Conservation (phyloP, 2,888 invertebrate species). For the Linyphia triangularis region DNA sequence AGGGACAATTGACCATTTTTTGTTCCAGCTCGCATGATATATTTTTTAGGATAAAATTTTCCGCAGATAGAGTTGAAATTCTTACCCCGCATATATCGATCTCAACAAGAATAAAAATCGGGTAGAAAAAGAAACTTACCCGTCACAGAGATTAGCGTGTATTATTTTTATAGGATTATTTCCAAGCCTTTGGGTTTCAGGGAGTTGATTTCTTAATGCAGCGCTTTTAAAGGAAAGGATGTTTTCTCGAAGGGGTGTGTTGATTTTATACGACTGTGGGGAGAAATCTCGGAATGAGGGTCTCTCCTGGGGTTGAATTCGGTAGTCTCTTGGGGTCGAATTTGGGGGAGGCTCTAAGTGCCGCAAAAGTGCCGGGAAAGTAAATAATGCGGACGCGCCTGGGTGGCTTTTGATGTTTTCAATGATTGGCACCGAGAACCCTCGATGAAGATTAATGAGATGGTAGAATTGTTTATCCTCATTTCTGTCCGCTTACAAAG, state of each 20-base stretch:
- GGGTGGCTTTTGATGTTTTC: slow-evolving; percentile 14
- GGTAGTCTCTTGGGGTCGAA: slow-evolving; percentile 18
- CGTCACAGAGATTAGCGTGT: neutral
- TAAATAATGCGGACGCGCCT: slow-evolving; percentile 3
- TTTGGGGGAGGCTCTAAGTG: neutral
- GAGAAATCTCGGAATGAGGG: neutral
- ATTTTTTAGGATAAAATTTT: no score
- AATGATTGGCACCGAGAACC: slow-evolving; percentile 7
- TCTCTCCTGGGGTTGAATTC: neutral
- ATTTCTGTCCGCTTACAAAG: neutral
- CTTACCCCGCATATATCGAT: neutral
- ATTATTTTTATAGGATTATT: slow-evolving; percentile 23
- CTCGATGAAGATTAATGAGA: slow-evolving; percentile 27
- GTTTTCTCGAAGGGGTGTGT: neutral
- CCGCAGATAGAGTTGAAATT: no score
- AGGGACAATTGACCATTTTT: no score
- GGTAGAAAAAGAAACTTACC: no score
- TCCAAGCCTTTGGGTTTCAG: neutral
- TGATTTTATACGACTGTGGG: neutral
- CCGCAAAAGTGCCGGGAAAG: slow-evolving; percentile 11
- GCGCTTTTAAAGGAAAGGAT: neutral
- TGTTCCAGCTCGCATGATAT: no score
- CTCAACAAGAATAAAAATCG: neutral
- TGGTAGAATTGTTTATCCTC: slow-evolving; percentile 25
- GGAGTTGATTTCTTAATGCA: slow-evolving; percentile 22